Base-by-base conservation (phyloP, 2,888 invertebrate species). In the Brenthis daphne region DNA sequence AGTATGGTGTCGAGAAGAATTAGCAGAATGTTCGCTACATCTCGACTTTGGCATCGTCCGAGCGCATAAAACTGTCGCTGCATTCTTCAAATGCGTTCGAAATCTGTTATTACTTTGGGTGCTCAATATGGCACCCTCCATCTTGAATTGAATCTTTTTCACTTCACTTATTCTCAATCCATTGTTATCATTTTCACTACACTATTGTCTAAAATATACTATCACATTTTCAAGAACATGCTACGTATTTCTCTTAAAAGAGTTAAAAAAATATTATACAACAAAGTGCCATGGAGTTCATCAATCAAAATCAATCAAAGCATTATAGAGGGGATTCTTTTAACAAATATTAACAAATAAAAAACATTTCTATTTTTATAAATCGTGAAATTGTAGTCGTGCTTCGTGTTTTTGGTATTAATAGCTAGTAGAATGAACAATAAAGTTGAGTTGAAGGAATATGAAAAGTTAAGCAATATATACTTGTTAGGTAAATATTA, bases 101-200 rank as follows among this genome's bases (percentile, higher is more conserved):
- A 92, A 90, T 84, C 90, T 87, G 78, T 84, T 91, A 76, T 87
- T 90, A 77, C 86, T 90, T 68, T 91, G 87, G 79, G 92, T 88
- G 84, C 93, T 90, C 78, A 94, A 79, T 73, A 92, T 86, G 77
- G 93, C 93, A 82, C 93, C 90, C 82, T 94, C 94, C 94, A 94
- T 94, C 76, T 84, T 85, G 64, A 74, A 53, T 60, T 57, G 61
- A 65, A 53, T 71, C 63, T 67, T 65, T 50, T 57, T 67, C 79
- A 82, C 81, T 74, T 67, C 82, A 84, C 84, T 82, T 85, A 76
- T 85, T 86, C 61, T 8, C 84, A 83, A 82, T 84, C 87, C 91
- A 90, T 91, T 72, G 77, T 85, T 73, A 54, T 57, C 50, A 65
- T 64, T 68, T 73, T 72, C 76, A 77, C 75, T 76, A 70, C 73